Conservation (phyloP, 2,797 vertebrate genomes). For the Leptodactylus fallax region DNA sequence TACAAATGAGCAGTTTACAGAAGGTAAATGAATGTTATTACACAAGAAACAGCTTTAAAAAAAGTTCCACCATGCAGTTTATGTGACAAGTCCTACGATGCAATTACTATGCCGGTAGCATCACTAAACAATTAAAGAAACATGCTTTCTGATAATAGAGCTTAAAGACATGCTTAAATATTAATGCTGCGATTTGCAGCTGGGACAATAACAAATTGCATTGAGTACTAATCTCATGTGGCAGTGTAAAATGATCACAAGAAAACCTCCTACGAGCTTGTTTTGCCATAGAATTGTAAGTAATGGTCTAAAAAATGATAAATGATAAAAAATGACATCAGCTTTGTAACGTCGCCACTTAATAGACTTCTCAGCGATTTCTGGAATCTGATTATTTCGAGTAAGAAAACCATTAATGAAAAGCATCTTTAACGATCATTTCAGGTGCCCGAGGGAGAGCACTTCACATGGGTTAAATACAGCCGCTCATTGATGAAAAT, state of each 20-base stretch:
- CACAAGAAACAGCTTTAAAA: neutral
- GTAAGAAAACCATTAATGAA: conserved; percentile 50
- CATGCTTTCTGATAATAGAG: conserved; percentile 53
- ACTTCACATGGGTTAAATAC: conserved; percentile 33
- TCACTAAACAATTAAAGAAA: conserved; percentile 50
- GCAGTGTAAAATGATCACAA: conserved; percentile 1
- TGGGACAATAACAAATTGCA: conserved; percentile 43
- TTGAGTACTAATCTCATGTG: conserved; percentile 18
- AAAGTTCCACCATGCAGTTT: neutral
- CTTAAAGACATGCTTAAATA: conserved; percentile 55
- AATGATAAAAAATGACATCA: conserved; percentile 55
- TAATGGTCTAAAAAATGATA: conserved; percentile 46
- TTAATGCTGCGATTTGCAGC: conserved; percentile 48
- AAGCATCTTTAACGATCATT: conserved; percentile 47
- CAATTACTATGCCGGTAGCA: conserved; percentile 17
- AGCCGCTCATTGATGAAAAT: conserved; percentile 37
- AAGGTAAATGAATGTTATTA: neutral
- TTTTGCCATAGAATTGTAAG: neutral
- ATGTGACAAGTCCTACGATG: neutral
- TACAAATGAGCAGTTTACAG: neutral
- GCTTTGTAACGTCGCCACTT: conserved; percentile 4
- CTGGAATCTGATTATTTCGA: conserved; percentile 46
- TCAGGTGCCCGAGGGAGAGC: conserved; percentile 20
- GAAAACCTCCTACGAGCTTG: neutral
- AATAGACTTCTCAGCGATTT: conserved; percentile 37